These are phyloP conservation scores for Rhinolophus sinicus DNA, from an alignment of 2,113 vertebrate genomes.

Conservation along the genomic window DNA sequence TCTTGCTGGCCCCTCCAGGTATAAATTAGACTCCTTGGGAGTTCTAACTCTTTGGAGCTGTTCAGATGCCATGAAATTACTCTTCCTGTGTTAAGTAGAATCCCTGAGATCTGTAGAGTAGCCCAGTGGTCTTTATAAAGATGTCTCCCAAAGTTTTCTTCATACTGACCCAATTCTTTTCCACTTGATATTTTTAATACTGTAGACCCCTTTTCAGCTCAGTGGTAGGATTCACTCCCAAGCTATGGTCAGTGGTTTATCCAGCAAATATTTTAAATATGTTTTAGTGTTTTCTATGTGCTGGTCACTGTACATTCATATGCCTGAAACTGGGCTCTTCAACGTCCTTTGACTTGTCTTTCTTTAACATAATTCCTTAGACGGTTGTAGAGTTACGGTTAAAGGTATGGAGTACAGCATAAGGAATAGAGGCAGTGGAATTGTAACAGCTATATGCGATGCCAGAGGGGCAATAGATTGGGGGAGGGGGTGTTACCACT, in stretches of 20 bases:
- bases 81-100: not conserved
- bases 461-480: too few relatives aligned
- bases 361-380: not conserved
- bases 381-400: accelerated
- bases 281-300: not conserved
- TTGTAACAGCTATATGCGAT: too few relatives aligned
- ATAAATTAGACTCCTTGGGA: not conserved
- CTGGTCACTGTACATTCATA: not conserved
- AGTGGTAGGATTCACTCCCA: not conserved
- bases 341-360: not conserved
- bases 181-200: not conserved
- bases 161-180: not conserved
- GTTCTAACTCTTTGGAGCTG: not conserved
- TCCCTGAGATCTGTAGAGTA: not conserved
- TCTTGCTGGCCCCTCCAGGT: not conserved
- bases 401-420: too few relatives aligned
- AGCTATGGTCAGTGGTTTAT: not conserved
- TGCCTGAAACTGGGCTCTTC: not conserved
- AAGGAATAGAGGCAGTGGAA: too few relatives aligned
- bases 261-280: not conserved
- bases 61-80: not conserved
- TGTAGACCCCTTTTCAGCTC: not conserved
- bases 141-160: not conserved
- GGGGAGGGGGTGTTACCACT: too few relatives aligned
- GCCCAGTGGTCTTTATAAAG: not conserved